Percentiles rank a stretch among this genome's conserved stretches.
Evolutionary conservation across 2,888 invertebrate genomes (phyloP).

Genomic region (Cephalotes varians): DNA sequence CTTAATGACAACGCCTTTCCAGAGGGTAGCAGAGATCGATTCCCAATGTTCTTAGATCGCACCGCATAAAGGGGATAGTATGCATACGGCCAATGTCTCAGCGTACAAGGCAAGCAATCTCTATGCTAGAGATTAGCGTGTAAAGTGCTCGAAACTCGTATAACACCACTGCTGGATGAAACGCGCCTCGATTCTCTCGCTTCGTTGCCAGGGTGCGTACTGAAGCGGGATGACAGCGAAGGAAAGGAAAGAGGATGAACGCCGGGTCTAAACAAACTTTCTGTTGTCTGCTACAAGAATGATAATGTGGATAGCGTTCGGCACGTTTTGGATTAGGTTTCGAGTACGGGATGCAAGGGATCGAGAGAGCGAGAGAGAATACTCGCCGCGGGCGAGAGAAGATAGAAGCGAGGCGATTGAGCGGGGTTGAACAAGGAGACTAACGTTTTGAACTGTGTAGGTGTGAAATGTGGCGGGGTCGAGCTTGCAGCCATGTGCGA

Average conservation of each 20-base stretch:
- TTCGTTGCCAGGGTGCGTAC: slow-evolving; percentile 25
- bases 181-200: slow-evolving; percentile 51
- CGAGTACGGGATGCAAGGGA: slow-evolving; percentile 56
- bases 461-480: slow-evolving; percentile 39
- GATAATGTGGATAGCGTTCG: slow-evolving; percentile 80
- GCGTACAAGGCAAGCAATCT: slow-evolving; percentile 43
- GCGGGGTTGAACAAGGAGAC: slow-evolving; percentile 33
- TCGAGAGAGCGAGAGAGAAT: slow-evolving; percentile 12
- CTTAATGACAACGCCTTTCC: slow-evolving; percentile 63
- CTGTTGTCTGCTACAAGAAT: slow-evolving; percentile 82
- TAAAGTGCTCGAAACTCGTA: slow-evolving; percentile 79
- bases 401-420: slow-evolving; percentile 35
- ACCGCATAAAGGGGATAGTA: slow-evolving; percentile 19
- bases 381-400: slow-evolving; percentile 13
- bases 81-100: neutral
- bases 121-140: slow-evolving; percentile 77
- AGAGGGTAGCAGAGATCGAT: slow-evolving; percentile 42
- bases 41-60: slow-evolving; percentile 8
- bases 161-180: slow-evolving; percentile 72
- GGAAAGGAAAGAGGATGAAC: slow-evolving; percentile 45
- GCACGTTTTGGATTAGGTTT: slow-evolving; percentile 83
- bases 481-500: slow-evolving; percentile 42
- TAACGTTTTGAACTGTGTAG: slow-evolving; percentile 52
- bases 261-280: slow-evolving; percentile 79
- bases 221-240: slow-evolving; percentile 50